phyloP scores from a whole-genome alignment of 2,888 invertebrate species.

The Gerris lacustris region DNA sequence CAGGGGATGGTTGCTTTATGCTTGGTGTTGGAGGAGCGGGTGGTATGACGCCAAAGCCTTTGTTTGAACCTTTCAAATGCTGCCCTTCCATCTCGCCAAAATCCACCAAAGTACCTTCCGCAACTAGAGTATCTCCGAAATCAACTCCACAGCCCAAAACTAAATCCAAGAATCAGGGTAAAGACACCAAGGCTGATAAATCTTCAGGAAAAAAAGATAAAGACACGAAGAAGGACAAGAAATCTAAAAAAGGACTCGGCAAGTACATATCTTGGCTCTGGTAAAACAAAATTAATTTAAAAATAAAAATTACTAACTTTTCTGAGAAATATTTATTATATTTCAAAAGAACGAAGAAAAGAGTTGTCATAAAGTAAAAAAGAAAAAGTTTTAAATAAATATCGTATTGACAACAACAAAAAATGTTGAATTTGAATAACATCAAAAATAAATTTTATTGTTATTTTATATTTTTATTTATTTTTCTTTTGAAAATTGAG shows the following conservation, averaged over 20 bases:
- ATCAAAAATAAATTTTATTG: no score
- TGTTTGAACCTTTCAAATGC: slow-evolving; percentile 83
- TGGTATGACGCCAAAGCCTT: slow-evolving; percentile 58
- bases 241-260: slow-evolving; percentile 71
- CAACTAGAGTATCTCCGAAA: slow-evolving; percentile 16
- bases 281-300: slow-evolving; percentile 27
- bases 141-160: slow-evolving; percentile 24
- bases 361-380: no score
- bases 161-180: slow-evolving; percentile 32
- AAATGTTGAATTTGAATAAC: no score
- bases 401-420: no score
- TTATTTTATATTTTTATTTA: no score
- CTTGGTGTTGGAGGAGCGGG: slow-evolving; percentile 83
- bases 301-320: slow-evolving; percentile 8
- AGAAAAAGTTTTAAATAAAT: no score
- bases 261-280: slow-evolving; percentile 74
- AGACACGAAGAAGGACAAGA: slow-evolving; percentile 34
- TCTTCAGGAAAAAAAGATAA: slow-evolving; percentile 21
- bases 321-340: slow-evolving; percentile 6
- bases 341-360: no score
- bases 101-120: slow-evolving; percentile 51
- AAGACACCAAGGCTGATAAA: slow-evolving; percentile 31
- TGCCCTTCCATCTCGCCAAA: slow-evolving; percentile 75
- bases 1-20: slow-evolving; percentile 96
- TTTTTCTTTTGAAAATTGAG: no score